phyloP scores from a whole-genome alignment of 2,113 vertebrate genomes.

The Dolichotis patagonum region DNA sequence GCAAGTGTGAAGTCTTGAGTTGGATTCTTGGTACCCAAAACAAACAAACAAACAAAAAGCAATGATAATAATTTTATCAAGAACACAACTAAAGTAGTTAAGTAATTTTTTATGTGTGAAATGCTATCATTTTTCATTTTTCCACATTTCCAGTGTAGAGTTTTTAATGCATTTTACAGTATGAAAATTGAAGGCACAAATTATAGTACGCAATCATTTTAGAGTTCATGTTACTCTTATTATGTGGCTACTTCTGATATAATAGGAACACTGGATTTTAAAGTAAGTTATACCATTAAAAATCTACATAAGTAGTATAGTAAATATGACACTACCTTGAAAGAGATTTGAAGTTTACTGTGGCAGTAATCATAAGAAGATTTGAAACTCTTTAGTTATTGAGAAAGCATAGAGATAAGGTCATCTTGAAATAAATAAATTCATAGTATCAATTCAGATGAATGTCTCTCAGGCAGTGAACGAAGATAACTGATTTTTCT shows the following conservation, averaged over 20 bases:
- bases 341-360: background rate
- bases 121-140: background rate
- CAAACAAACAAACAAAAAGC: too few species aligned
- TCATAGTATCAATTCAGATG: background rate
- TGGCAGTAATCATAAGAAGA: background rate
- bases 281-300: background rate
- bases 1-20: too few species aligned
- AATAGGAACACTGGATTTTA: background rate
- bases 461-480: background rate
- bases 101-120: conserved; percentile 2
- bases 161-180: background rate
- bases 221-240: conserved; percentile 57
- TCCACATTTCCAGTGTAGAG: background rate
- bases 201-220: background rate
- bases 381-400: background rate
- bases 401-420: background rate
- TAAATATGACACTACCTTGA: background rate
- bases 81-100: background rate
- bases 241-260: background rate
- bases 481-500: background rate
- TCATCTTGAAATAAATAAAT: background rate
- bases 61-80: conserved; percentile 14
- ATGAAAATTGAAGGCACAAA: background rate
- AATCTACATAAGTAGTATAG: background rate
- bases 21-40: too few species aligned